Percentiles rank a stretch among this genome's conserved stretches.
These are phyloP conservation scores for Urophycis tenuis DNA, from an alignment of 2,797 vertebrate species.

Conservation along the genomic window DNA sequence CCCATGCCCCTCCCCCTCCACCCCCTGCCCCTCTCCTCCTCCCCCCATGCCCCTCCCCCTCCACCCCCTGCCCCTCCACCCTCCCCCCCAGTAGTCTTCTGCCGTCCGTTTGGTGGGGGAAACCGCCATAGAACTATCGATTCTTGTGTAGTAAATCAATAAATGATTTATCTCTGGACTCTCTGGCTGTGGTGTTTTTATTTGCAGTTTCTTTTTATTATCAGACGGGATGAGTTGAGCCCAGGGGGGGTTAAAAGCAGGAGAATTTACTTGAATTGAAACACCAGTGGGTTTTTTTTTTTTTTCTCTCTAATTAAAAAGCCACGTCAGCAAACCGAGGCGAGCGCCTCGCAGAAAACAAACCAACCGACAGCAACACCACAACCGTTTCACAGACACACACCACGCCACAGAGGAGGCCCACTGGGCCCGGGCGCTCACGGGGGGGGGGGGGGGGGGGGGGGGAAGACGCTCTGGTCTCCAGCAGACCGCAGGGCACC, in stretches of 20 bases:
- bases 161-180: slow-evolving; percentile 51
- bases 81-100: slow-evolving; percentile 43
- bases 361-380: slow-evolving; percentile 36
- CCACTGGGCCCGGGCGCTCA: too few species aligned
- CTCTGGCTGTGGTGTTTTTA: slow-evolving; percentile 15
- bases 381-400: slow-evolving; percentile 32
- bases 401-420: slow-evolving; percentile 29
- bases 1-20: too few species aligned
- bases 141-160: slow-evolving; percentile 59
- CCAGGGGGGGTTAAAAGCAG: slow-evolving; percentile 1
- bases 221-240: neutral
- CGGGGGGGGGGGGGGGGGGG: too few species aligned
- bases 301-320: slow-evolving; percentile 48
- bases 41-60: too few species aligned
- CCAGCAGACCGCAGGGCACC: neutral
- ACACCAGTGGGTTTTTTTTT: slow-evolving; percentile 31
- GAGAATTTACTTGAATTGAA: slow-evolving; percentile 54
- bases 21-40: too few species aligned
- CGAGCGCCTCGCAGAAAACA: slow-evolving; percentile 22
- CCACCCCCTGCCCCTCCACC: slow-evolving; percentile 33
- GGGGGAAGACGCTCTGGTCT: neutral
- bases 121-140: slow-evolving; percentile 48
- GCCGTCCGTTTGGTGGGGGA: slow-evolving; percentile 36
- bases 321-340: slow-evolving; percentile 43
- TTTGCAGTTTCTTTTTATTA: neutral